Percentiles rank a stretch among this genome's conserved stretches.
These are phyloP conservation scores for Drosophila quinaria DNA, from an alignment of 2,888 invertebrate species.

Conservation along the genomic window DNA sequence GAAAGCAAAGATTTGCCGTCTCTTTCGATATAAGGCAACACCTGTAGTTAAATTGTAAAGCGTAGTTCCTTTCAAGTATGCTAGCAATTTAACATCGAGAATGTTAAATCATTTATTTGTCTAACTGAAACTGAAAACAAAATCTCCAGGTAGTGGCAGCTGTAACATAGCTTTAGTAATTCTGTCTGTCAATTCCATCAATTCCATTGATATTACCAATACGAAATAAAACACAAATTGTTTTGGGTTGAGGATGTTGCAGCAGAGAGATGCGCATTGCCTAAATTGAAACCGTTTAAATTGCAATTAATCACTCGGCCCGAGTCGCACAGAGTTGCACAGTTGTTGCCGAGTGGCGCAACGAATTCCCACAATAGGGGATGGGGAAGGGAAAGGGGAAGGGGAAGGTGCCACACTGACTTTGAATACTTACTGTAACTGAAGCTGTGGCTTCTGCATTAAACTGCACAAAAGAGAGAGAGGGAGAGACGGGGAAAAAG, in stretches of 20 bases:
- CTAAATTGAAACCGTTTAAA: slow-evolving; percentile 85
- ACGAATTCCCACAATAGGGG: slow-evolving; percentile 58
- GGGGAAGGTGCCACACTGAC: slow-evolving; percentile 32
- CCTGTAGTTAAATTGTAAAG: slow-evolving; percentile 9
- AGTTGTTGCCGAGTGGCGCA: slow-evolving; percentile 81
- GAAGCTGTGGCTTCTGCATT: slow-evolving; percentile 40
- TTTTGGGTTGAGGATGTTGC: slow-evolving; percentile 46
- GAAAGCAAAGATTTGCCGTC: not conserved
- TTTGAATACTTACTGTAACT: slow-evolving; percentile 25
- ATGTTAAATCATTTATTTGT: slow-evolving; percentile 22
- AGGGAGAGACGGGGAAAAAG: not conserved
- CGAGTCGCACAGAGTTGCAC: slow-evolving; percentile 61
- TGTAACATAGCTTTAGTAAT: slow-evolving; percentile 32
- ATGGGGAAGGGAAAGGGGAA: not conserved
- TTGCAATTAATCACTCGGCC: slow-evolving; percentile 83
- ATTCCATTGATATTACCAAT: slow-evolving; percentile 52
- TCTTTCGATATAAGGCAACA: not conserved
- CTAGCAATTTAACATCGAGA: slow-evolving; percentile 22
- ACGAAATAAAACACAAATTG: slow-evolving; percentile 32
- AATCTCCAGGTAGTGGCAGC: slow-evolving; percentile 5
- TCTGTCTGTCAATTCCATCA: slow-evolving; percentile 54
- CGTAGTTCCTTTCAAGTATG: slow-evolving; percentile 43
- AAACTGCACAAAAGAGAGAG: slow-evolving; percentile 36
- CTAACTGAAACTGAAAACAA: slow-evolving; percentile 13
- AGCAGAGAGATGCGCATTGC: slow-evolving; percentile 77